Percentiles rank a stretch among this genome's conserved stretches.
Conservation (phyloP, 2,888 invertebrate species). For the Harpalus rubripes region DNA sequence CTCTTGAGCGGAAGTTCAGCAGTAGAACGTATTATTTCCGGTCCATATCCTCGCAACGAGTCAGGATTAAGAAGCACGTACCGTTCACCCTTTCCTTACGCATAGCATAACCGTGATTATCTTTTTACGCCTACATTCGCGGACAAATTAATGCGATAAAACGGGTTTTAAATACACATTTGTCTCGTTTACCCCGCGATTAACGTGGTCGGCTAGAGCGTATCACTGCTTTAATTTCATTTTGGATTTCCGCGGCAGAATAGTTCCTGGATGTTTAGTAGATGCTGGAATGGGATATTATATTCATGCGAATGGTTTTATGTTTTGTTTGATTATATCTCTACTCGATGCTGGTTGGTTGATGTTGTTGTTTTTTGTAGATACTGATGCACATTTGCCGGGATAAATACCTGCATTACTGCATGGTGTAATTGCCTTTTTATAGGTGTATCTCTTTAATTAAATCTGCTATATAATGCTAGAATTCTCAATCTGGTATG, state of each 20-base stretch:
- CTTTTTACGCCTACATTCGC: conserved; percentile 49
- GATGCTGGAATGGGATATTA: conserved; percentile 42
- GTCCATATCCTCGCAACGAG: conserved; percentile 61
- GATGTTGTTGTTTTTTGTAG: conserved; percentile 23
- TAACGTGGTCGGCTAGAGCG: conserved; percentile 25
- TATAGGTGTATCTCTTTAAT: conserved; percentile 38
- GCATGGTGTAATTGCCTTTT: conserved; percentile 27
- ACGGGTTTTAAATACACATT: conserved; percentile 58
- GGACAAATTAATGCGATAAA: conserved; percentile 65
- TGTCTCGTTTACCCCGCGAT: conserved; percentile 60
- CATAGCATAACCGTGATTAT: conserved; percentile 50
- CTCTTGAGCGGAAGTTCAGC: conserved; percentile 39
- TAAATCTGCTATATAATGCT: conserved; percentile 21
- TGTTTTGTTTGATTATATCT: conserved; percentile 50
- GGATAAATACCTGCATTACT: conserved; percentile 41
- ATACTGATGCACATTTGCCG: conserved; percentile 14
- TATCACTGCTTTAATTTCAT: conserved; percentile 49
- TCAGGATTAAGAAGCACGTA: conserved; percentile 58
- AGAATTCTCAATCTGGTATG: conserved; percentile 7
- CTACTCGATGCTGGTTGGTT: conserved; percentile 7
- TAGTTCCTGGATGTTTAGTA: conserved; percentile 44
- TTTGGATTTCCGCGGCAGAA: conserved; percentile 46
- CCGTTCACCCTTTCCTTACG: not conserved
- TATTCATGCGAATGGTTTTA: conserved; percentile 52
- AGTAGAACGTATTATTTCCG: conserved; percentile 64